phyloP scores from a whole-genome alignment of 2,113 vertebrate genomes.

The Epinephelus cyanopodus region DNA sequence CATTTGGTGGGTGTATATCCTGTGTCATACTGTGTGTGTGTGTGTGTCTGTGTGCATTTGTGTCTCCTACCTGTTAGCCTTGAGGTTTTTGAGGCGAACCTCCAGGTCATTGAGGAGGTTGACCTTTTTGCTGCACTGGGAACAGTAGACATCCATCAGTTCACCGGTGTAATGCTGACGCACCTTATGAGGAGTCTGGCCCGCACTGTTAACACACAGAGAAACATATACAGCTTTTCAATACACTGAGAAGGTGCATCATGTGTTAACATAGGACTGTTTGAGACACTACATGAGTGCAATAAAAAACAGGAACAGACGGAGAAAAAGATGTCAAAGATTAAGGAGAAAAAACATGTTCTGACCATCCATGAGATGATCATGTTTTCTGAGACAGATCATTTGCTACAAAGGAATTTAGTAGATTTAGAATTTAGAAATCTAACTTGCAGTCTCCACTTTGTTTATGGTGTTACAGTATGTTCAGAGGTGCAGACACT shows the following conservation, averaged over 20 bases:
- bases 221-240: not conserved
- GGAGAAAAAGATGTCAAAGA: not conserved
- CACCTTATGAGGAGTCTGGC: constrained; percentile 94
- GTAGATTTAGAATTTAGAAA: not conserved
- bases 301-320: not conserved
- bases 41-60: not conserved
- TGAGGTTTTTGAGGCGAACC: constrained; percentile 94
- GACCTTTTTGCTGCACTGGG: constrained; percentile 98
- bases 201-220: constrained; percentile 86
- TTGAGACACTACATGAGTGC: too few relatives aligned
- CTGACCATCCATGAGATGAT: not conserved
- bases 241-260: not conserved
- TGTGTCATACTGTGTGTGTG: not conserved
- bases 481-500: not conserved
- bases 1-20: not conserved
- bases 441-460: not conserved
- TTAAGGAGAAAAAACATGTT: not conserved
- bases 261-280: too few relatives aligned
- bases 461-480: not conserved
- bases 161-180: constrained; percentile 89
- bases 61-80: constrained; percentile 90
- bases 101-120: constrained; percentile 96
- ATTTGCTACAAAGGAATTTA: not conserved
- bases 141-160: constrained; percentile 93
- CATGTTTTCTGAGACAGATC: not conserved